These are phyloP conservation scores for Meandrusa payeni DNA, from an alignment of 2,888 invertebrate genomes.

Conservation along the genomic window DNA sequence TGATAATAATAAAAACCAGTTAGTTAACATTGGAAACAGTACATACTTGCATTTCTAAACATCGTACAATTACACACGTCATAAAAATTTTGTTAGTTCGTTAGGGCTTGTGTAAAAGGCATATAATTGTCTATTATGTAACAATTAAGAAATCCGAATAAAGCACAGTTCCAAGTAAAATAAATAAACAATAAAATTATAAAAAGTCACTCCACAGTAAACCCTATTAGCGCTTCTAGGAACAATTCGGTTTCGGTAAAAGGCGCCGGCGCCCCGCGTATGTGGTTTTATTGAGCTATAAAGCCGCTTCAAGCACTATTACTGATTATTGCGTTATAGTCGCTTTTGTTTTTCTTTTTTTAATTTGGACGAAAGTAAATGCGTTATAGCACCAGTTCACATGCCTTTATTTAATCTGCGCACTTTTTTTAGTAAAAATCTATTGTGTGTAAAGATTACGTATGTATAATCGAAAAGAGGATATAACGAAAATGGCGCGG, in stretches of 20 bases:
- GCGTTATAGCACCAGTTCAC: neutral
- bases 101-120: conserved; percentile 5
- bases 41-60: neutral
- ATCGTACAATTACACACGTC: too few species aligned
- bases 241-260: conserved; percentile 36
- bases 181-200: conserved; percentile 43
- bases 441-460: too few species aligned
- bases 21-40: neutral
- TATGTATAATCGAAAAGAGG: too few species aligned
- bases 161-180: conserved; percentile 41
- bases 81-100: conserved; percentile 4
- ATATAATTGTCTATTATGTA: conserved; percentile 22
- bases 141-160: conserved; percentile 38
- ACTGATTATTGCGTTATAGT: conserved; percentile 49
- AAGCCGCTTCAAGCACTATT: conserved; percentile 43
- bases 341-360: conserved; percentile 17
- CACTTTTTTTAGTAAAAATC: too few species aligned
- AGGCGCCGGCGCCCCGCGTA: conserved; percentile 35
- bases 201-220: conserved; percentile 30
- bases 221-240: conserved; percentile 41
- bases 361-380: conserved; percentile 15
- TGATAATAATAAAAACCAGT: neutral
- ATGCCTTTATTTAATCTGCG: neutral
- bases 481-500: too few species aligned
- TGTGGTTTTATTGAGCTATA: conserved; percentile 43